Base-by-base conservation (phyloP, 23 tunicate genomes). In the Diplosoma virens region DNA sequence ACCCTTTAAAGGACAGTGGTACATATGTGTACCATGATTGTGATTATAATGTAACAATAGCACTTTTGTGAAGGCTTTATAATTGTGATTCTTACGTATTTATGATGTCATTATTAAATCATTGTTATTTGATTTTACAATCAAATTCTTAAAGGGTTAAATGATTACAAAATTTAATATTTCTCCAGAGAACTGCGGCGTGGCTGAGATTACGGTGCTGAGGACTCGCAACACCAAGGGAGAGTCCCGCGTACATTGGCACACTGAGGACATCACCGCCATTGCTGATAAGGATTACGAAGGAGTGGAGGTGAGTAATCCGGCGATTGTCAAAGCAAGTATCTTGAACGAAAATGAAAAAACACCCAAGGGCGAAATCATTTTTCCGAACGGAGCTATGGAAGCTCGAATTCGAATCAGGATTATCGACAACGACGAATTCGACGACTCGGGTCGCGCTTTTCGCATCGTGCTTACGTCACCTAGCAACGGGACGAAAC, bases 251-350 rank as follows among this genome's bases (percentile, higher is more conserved):
- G 99, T 95, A 52, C 23, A 34, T 18, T 95, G 95, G 92, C 32
- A 81, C 33, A 95, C 99, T 0, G 91, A 90, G 58, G 99, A 95
- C 56, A 91, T 74, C 78, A 95, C 99, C 28, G 99, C 99, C n/a
- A 79, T 58, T 35, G 99, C 93, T 73, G 99, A 96, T 50, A 90
- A 89, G 61, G 99, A 95, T 67, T 95, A 95, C 67, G 95, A 79
- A 69, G 66, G 79, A 33, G 76, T 88, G 20, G 79, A 79, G 84
- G 96, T 82, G 34, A 22, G 1, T 17, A 11, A 16, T 45, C 52
- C 11, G 11, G 16, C n/a, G n/a, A n/a, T 41, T 7, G 50, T 41
- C 11, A 14, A 41, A 9, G 50, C 50, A 9, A 41, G 14, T 9
- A 41, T 14, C 14, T 14, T 9, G 50, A 9, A 14, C 14, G 14